phyloP scores from a whole-genome alignment of 2,888 invertebrate genomes.

The Macaria liturata region DNA sequence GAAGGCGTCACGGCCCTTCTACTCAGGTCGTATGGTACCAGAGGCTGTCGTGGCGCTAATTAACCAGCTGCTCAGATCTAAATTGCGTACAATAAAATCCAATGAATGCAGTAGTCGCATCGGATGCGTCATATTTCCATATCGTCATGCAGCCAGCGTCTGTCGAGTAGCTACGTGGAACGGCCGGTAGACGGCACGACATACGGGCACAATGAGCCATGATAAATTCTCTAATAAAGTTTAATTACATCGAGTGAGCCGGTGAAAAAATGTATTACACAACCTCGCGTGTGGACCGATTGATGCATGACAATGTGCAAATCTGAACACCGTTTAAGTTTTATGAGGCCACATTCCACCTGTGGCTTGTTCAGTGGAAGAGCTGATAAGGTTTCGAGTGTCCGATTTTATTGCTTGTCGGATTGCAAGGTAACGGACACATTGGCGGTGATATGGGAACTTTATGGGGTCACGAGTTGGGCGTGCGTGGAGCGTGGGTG shows the following conservation, averaged over 20 bases:
- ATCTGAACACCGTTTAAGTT: conserved; percentile 29
- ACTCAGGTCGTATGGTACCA: background rate
- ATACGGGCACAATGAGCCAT: conserved; percentile 29
- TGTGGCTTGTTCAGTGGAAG: conserved; percentile 16
- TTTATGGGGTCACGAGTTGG: background rate
- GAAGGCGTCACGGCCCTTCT: background rate
- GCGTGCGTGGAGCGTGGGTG: background rate
- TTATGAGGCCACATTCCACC: conserved; percentile 32
- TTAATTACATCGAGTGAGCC: conserved; percentile 31
- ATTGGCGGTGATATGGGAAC: conserved; percentile 1
- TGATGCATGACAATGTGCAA: conserved; percentile 36
- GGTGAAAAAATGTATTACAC: conserved; percentile 31
- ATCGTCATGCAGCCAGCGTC: conserved; percentile 27
- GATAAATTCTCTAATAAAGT: conserved; percentile 35
- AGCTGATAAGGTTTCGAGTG: conserved; percentile 15
- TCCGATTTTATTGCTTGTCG: conserved; percentile 2
- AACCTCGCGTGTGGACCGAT: conserved; percentile 26
- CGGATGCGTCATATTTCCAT: conserved; percentile 29
- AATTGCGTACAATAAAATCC: conserved; percentile 31
- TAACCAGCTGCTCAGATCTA: conserved; percentile 18
- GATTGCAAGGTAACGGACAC: conserved; percentile 1
- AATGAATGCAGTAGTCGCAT: conserved; percentile 30
- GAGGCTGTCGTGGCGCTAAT: conserved; percentile 9
- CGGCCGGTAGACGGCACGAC: conserved; percentile 20
- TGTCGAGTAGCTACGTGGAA: conserved; percentile 15